Conservation (phyloP, 2,797 vertebrate genomes). For the Emys orbicularis region DNA sequence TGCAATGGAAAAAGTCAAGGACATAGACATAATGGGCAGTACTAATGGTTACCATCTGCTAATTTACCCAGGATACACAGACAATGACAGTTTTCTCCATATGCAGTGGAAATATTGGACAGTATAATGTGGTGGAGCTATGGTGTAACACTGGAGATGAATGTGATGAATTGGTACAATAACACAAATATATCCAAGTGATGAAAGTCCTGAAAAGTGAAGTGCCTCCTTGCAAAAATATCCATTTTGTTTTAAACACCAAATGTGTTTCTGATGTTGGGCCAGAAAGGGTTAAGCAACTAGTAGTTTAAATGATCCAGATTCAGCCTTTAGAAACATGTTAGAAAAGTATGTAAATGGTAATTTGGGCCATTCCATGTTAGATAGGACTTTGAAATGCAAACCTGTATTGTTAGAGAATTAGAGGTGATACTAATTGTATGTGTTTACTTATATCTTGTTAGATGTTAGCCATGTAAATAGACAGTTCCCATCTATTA, state of each 20-base stretch:
- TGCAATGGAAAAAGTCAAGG: neutral
- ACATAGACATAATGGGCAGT: neutral
- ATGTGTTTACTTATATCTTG: neutral
- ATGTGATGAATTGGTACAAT: neutral
- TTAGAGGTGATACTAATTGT: no score
- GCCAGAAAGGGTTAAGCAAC: no score
- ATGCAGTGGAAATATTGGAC: neutral
- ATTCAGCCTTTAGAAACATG: no score
- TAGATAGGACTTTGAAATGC: no score
- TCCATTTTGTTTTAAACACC: neutral
- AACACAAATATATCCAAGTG: neutral
- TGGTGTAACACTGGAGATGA: neutral
- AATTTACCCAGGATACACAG: neutral
- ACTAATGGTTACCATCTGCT: neutral
- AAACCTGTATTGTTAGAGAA: neutral
- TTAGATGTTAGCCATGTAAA: neutral
- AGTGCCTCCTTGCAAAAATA: neutral
- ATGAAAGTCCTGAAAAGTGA: neutral
- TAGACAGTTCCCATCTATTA: no score
- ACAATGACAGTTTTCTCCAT: neutral
- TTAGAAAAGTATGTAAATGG: no score
- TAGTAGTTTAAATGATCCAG: no score
- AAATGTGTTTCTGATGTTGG: neutral
- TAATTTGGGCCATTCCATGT: no score
- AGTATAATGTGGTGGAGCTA: neutral